Evolutionary conservation across 2,888 invertebrate genomes (phyloP), one percentile per base, ranked within the genome.

Genomic region (Microplitis deprimator): DNA sequence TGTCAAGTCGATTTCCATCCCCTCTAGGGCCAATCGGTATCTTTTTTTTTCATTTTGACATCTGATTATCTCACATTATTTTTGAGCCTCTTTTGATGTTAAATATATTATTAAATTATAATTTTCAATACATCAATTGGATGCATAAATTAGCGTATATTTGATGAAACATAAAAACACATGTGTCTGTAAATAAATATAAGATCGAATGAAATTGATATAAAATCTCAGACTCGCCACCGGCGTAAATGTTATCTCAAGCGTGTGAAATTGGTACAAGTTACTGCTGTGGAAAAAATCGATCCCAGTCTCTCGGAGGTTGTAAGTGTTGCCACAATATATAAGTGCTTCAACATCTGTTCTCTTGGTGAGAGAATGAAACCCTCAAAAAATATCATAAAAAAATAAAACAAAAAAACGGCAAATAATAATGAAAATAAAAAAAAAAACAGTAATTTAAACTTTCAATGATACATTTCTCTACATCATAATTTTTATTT

Each of bases 171-270:
- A 6, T 62, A 62, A 17, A 3, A 17, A 62, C n/a, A 62, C n/a
- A n/a, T n/a, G 62, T n/a, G 16, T 6, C 5, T n/a, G n/a, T 7
- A 62, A n/a, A 62, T n/a, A 62, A 17, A 59, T n/a, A 62, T 62
- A n/a, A n/a, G n/a, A 17, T 16, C 62, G 16, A n/a, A 62, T 40
- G 20, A 62, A 71, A 61, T 73, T 73, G 41, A 60, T 75, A 62
- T 39, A 17, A 75, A 75, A 75, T 69, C 69, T 75, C 60, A 61
- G 62, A 29, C 62, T 64, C 61, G 20, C 20, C 68, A 61, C 40
- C 61, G 40, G 68, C 68, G 13, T 61, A 8, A 68, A 68, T 68
- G 16, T 68, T 74, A 74, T 75, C 40, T 61, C 41, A 8, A 39
- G 62, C 29, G 61, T 38, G 17, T 17, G 62, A 72, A 40, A 72